A percentile compares a stretch with the other conserved stretches of the same genome.
These are phyloP conservation scores for Merluccius polli DNA, from an alignment of 2,797 vertebrate species.

Conservation along the genomic window DNA sequence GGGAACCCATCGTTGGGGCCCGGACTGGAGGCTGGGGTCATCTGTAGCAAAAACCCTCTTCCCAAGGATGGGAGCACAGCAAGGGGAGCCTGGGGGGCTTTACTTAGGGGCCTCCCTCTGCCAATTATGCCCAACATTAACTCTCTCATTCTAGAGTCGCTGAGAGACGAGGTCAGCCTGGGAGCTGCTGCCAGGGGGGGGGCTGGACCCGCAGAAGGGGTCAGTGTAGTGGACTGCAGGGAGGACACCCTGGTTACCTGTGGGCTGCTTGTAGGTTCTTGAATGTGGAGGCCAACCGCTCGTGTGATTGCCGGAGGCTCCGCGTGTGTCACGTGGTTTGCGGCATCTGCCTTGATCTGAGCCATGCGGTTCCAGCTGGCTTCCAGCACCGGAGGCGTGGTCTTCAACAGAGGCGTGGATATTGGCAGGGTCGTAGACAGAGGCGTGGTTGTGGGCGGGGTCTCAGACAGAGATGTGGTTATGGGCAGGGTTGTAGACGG, in stretches of 20 bases:
- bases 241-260: slow-evolving; percentile 1
- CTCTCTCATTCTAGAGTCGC: not conserved
- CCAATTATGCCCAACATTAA: slow-evolving; percentile 20
- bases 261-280: not conserved
- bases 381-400: not conserved
- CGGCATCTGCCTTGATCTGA: not conserved
- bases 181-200: not conserved
- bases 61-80: slow-evolving; percentile 26
- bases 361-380: not conserved
- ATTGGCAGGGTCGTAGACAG: slow-evolving; percentile 13
- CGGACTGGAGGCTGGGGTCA: slow-evolving; percentile 18
- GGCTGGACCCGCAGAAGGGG: not conserved
- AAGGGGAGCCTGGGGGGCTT: slow-evolving; percentile 6
- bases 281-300: not conserved
- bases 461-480: not conserved
- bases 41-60: slow-evolving; percentile 50
- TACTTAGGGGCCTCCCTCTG: slow-evolving; percentile 31
- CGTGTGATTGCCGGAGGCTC: slow-evolving; percentile 1
- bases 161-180: not conserved
- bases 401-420: not conserved
- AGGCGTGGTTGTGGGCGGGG: not conserved
- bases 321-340: not conserved
- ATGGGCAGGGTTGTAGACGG: not conserved
- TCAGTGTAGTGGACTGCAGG: not conserved
- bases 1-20: slow-evolving; percentile 7